These are phyloP conservation scores for Manis javanica DNA, from an alignment of 2,797 vertebrate genomes.

Conservation along the genomic window DNA sequence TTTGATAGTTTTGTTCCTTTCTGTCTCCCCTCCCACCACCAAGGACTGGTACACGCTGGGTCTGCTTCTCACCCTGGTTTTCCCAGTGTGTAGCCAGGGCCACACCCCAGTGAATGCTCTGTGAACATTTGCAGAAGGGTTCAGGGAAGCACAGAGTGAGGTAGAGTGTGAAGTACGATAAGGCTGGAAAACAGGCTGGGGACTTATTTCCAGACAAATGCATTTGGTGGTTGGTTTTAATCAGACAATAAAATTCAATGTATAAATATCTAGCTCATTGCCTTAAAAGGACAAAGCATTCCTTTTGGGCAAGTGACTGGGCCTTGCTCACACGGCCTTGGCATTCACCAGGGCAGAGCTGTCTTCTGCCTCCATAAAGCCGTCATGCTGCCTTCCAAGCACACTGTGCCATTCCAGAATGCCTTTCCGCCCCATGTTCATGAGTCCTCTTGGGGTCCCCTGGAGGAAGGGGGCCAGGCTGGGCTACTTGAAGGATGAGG, in stretches of 20 bases:
- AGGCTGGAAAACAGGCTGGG: neutral
- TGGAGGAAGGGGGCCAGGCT: neutral
- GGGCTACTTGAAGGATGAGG: neutral
- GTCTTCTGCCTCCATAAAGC: slow-evolving; percentile 59
- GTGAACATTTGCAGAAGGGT: neutral
- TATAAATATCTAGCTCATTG: slow-evolving; percentile 47
- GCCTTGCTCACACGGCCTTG: neutral
- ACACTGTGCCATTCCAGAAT: neutral
- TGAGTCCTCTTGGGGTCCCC: neutral
- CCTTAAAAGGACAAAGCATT: slow-evolving; percentile 73
- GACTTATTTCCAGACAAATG: neutral
- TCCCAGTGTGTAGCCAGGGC: neutral
- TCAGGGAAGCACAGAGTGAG: neutral
- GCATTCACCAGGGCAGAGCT: neutral
- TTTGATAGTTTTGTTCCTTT: neutral
- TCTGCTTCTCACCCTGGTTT: neutral
- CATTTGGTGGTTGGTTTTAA: slow-evolving; percentile 37
- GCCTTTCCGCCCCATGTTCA: neutral
- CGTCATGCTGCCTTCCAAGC: neutral
- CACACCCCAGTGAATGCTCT: neutral
- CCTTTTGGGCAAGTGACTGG: slow-evolving; percentile 7
- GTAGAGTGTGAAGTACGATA: neutral
- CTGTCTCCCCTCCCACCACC: neutral
- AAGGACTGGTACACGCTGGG: fast-evolving
- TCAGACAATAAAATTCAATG: slow-evolving; percentile 63